Evolutionary conservation across 2,113 vertebrate species (phyloP), one percentile per base, ranked within the genome.

Genomic region (Dolichallabes microphthalmus): DNA sequence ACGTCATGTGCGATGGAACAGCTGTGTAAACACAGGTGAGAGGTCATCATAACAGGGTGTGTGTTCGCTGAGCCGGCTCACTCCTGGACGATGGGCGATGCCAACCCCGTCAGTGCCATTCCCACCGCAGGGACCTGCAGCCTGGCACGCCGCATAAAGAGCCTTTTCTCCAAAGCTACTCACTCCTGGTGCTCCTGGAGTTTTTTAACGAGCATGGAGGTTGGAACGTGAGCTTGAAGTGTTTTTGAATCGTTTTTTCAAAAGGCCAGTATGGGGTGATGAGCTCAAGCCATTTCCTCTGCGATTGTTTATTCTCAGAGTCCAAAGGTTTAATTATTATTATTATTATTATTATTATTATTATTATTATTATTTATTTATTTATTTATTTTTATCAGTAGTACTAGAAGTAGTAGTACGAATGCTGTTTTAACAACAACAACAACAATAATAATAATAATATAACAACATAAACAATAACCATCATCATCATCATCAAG

Each of bases 41-140:
- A 87, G 83, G 85, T 85, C 86, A 88, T 77, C 83, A 86, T 78
- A 90, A 90, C 88, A 85, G 79, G 82, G 66, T 68, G 76, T 57
- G 68, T 64, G 55, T 73, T 77, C 73, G 52, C 88, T 69, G 85
- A 86, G 52, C 53, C 9, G 82, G 77, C 69, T 57, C 58, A n/a
- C 39, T 64, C 39, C 76, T 71, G 27, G 74, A 66, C 25, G 78
- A 80, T 80, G 82, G 45, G 39, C 4, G 30, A 85, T 27, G 77
- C 53, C 63, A 50, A 17, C 63, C 15, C 45, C 22, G 45, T 80
- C 84, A 80, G 35, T 73, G 22, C 82, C 83, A 69, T 71, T 30
- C 85, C 82, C 8, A 20, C 86, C 52, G 53, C 82, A 79, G 58
- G 32, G 80, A 74, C 52, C 15, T 57, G 69, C 55, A 84, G 71